phyloP scores from a whole-genome alignment of 2,888 invertebrate genomes.

The Tetragnatha montana region DNA sequence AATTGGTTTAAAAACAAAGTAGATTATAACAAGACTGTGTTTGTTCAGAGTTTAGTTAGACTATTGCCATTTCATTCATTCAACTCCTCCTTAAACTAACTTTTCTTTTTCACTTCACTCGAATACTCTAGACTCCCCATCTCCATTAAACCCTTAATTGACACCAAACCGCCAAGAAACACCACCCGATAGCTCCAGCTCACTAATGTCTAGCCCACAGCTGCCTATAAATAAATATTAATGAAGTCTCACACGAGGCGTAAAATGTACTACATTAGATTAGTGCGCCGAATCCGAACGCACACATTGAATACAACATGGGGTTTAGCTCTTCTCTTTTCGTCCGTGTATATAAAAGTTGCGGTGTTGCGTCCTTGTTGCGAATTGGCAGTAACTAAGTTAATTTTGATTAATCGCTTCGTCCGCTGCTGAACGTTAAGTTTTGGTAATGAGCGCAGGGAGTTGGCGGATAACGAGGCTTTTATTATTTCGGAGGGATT shows the following conservation, averaged over 20 bases:
- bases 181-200: neutral
- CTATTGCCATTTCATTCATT: too few relatives aligned
- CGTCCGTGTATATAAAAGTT: neutral
- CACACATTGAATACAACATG: neutral
- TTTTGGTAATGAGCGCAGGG: conserved; percentile 4
- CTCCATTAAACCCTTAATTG: neutral
- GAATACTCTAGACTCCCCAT: neutral
- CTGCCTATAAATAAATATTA: neutral
- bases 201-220: neutral
- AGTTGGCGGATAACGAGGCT: neutral
- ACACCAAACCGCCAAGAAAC: neutral
- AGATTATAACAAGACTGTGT: too few relatives aligned
- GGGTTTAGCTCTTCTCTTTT: neutral
- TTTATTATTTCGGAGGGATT: neutral
- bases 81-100: too few relatives aligned
- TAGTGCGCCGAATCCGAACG: neutral
- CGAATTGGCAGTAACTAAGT: conserved; percentile 24
- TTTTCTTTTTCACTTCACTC: too few relatives aligned
- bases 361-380: neutral
- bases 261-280: neutral
- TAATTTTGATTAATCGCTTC: conserved; percentile 40
- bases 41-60: too few relatives aligned
- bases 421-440: conserved; percentile 8
- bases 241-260: neutral
- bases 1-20: too few relatives aligned